Conservation (phyloP, 2,888 invertebrate genomes). For the Branchipolynoe longqiensis region DNA sequence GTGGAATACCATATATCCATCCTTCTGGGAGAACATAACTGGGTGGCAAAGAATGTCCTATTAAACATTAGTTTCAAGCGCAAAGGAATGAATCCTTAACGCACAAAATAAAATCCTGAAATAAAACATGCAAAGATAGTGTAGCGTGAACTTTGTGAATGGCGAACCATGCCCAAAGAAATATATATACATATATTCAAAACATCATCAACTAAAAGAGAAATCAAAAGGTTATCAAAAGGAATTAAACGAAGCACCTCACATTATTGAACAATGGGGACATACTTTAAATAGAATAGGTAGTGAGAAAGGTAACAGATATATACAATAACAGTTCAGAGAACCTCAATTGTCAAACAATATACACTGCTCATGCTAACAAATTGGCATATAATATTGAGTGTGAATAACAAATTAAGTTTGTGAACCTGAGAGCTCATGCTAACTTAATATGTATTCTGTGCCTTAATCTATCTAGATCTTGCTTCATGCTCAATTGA, state of each 20-base stretch:
- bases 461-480: not conserved
- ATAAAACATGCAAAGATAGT: slow-evolving; percentile 26
- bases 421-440: not conserved
- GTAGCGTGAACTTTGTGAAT: not conserved
- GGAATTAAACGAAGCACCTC: not conserved
- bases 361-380: slow-evolving; percentile 8
- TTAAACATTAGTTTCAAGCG: not conserved
- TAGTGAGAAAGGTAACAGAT: slow-evolving; percentile 28
- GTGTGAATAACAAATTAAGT: slow-evolving; percentile 28
- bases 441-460: slow-evolving; percentile 20
- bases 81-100: not conserved
- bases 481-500: slow-evolving; percentile 20
- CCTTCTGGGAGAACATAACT: too few relatives aligned
- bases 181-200: not conserved
- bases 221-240: not conserved
- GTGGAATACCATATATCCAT: too few relatives aligned
- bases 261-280: not conserved
- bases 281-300: not conserved
- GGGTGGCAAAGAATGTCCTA: too few relatives aligned
- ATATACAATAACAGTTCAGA: not conserved
- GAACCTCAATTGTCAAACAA: not conserved
- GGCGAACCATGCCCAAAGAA: slow-evolving; percentile 24
- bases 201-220: not conserved
- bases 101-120: slow-evolving; percentile 20
- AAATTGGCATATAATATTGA: not conserved